phyloP scores from a whole-genome alignment of 2,113 vertebrate species.

The Notarius lentiginosus region DNA sequence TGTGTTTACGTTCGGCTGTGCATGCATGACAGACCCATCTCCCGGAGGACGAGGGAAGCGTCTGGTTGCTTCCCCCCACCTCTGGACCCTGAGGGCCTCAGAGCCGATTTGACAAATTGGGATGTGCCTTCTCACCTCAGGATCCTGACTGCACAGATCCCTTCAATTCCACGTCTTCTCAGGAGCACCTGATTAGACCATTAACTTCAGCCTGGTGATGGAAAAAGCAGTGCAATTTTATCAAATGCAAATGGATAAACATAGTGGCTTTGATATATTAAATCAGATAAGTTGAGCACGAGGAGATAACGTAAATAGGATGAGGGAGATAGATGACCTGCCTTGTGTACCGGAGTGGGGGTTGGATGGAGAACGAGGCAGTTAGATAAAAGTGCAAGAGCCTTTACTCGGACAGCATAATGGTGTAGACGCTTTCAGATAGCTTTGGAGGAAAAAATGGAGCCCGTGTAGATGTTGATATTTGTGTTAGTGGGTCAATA shows the following conservation, averaged over 20 bases:
- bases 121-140: conserved; percentile 9
- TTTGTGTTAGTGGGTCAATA: conserved; percentile 1
- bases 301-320: conserved; percentile 25
- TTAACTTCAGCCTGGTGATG: conserved; percentile 1
- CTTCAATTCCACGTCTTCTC: conserved; percentile 38
- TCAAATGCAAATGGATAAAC: background rate
- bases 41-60: conserved; percentile 23
- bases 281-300: conserved; percentile 20
- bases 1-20: background rate
- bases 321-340: conserved; percentile 36
- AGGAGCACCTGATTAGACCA: background rate
- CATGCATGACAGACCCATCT: conserved; percentile 11
- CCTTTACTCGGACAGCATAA: background rate
- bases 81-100: conserved; percentile 28
- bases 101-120: conserved; percentile 52
- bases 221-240: conserved; percentile 5
- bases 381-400: background rate
- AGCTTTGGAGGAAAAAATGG: background rate
- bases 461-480: background rate
- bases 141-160: background rate
- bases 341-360: background rate
- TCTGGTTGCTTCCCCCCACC: background rate
- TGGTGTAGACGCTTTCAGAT: background rate
- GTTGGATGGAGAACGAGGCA: background rate
- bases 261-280: conserved; percentile 29